Evolutionary conservation across 2,888 invertebrate genomes (phyloP).

Genomic region (Gerosis bhagava): DNA sequence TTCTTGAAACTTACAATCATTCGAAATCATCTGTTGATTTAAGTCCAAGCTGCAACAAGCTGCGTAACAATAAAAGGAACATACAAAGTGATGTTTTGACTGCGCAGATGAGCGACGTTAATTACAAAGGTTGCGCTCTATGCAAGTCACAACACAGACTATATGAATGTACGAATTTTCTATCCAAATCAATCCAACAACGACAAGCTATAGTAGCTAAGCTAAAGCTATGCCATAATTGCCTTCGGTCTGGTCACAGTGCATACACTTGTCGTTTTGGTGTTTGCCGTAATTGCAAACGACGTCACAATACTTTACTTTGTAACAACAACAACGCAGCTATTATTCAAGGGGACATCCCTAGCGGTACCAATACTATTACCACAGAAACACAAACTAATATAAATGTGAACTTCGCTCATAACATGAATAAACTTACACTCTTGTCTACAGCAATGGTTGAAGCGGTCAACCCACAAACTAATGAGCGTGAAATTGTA

Average conservation of each 20-base stretch:
- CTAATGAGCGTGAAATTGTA: slow-evolving; percentile 6
- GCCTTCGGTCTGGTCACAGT: slow-evolving; percentile 6
- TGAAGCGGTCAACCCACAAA: slow-evolving; percentile 13
- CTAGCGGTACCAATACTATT: neutral
- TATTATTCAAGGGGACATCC: neutral
- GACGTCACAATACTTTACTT: slow-evolving; percentile 8
- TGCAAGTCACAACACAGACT: slow-evolving; percentile 7
- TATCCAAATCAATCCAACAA: neutral
- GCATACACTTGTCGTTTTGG: slow-evolving; percentile 2
- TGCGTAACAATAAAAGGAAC: neutral
- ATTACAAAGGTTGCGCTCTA: neutral
- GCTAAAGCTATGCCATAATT: slow-evolving; percentile 2
- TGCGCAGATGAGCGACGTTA: neutral
- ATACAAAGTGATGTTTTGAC: neutral
- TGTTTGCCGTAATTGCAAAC: slow-evolving; percentile 3
- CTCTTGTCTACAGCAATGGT: neutral
- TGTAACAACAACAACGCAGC: neutral
- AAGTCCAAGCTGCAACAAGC: neutral
- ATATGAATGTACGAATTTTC: neutral
- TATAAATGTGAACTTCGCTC: too few relatives aligned
- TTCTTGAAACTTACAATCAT: slow-evolving; percentile 10
- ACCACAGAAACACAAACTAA: slow-evolving; percentile 3
- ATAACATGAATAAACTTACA: too few relatives aligned
- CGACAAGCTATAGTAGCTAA: neutral
- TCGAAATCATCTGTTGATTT: too few relatives aligned